These are phyloP conservation scores for Champsocephalus esox DNA, from an alignment of 2,797 vertebrate species.

Conservation along the genomic window DNA sequence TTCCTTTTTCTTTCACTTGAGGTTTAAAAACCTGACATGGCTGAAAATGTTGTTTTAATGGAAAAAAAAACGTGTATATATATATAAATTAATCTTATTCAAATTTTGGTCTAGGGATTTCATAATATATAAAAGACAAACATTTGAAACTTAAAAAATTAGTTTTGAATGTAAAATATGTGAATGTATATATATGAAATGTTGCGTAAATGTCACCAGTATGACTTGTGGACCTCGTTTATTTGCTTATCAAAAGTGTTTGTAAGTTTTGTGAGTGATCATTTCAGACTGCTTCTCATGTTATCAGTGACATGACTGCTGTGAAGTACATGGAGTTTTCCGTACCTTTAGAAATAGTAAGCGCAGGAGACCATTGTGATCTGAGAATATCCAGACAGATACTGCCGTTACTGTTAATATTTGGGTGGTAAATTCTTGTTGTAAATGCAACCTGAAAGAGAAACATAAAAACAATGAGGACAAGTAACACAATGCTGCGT, in stretches of 20 bases:
- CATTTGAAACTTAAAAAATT: no score
- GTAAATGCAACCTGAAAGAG: conserved; percentile 90
- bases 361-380: conserved; percentile 94
- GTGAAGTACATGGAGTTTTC: neutral
- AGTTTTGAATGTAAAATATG: neutral
- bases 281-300: neutral
- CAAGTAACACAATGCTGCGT: conserved; percentile 50
- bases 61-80: no score
- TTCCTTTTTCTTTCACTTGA: no score
- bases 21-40: no score
- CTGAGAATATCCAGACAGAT: conserved; percentile 92
- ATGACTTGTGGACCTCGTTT: neutral
- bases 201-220: no score
- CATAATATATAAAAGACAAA: no score
- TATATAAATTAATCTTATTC: no score
- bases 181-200: neutral
- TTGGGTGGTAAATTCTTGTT: conserved; percentile 91
- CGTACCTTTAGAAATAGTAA: conserved; percentile 96
- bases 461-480: conserved; percentile 34
- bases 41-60: no score
- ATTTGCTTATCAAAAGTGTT: fast-evolving
- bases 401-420: conserved; percentile 88
- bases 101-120: no score
- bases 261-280: neutral
- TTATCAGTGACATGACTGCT: neutral